phyloP scores from a whole-genome alignment of 2,888 invertebrate species.

The Tetragnatha montana region DNA sequence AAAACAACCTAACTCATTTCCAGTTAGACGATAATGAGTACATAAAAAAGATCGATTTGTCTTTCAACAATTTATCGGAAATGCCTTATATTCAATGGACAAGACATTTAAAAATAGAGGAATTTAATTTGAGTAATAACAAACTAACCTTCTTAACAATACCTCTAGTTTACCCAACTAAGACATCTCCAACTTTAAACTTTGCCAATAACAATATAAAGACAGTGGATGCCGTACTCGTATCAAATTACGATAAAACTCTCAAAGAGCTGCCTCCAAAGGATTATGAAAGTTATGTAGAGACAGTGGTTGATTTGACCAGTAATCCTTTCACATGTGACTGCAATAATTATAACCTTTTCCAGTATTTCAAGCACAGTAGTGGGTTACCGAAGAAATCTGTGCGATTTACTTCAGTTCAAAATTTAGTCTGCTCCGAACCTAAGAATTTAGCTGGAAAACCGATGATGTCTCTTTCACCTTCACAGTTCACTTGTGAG shows the following conservation, averaged over 20 bases:
- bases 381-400: slow-evolving; percentile 35
- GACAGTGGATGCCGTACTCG: slow-evolving; percentile 38
- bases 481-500: slow-evolving; percentile 64
- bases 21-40: slow-evolving; percentile 82
- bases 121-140: slow-evolving; percentile 72
- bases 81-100: slow-evolving; percentile 78
- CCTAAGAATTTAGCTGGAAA: slow-evolving; percentile 29
- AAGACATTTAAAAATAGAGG: slow-evolving; percentile 69
- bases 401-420: slow-evolving; percentile 11
- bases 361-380: slow-evolving; percentile 51
- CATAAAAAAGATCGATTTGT: slow-evolving; percentile 83
- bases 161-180: slow-evolving; percentile 38
- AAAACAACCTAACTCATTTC: slow-evolving; percentile 82
- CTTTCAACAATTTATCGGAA: slow-evolving; percentile 81
- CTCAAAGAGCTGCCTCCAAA: slow-evolving; percentile 38
- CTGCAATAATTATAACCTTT: slow-evolving; percentile 65
- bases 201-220: slow-evolving; percentile 61
- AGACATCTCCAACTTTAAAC: slow-evolving; percentile 22
- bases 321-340: slow-evolving; percentile 70
- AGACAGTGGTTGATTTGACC: slow-evolving; percentile 29
- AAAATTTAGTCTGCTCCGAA: slow-evolving; percentile 49
- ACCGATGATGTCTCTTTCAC: slow-evolving; percentile 13
- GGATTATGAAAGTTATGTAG: slow-evolving; percentile 46
- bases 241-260: slow-evolving; percentile 25
- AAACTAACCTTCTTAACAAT: slow-evolving; percentile 48